phyloP scores from a whole-genome alignment of 2,113 vertebrate species.

The Syrmaticus mikado region DNA sequence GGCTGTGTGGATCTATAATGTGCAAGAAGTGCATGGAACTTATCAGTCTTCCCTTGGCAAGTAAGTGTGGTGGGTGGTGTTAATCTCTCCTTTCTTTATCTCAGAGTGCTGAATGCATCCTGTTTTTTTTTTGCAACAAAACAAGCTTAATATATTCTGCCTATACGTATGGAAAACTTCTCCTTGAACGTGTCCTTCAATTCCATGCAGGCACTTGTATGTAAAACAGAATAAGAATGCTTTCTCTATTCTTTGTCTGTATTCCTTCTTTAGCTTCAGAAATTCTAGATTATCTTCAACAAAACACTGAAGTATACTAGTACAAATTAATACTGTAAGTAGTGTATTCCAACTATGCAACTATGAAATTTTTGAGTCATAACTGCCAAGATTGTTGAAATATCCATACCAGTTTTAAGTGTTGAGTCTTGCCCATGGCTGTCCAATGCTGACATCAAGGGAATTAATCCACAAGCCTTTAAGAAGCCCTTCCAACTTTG shows the following conservation, averaged over 20 bases:
- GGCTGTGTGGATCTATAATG: slow-evolving; percentile 98
- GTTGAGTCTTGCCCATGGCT: neutral
- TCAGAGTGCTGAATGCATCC: neutral
- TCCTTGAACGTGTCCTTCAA: neutral
- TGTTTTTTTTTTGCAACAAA: neutral
- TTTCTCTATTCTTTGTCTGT: neutral
- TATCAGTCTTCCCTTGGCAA: slow-evolving; percentile 88
- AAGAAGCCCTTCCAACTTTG: neutral
- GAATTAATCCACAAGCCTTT: neutral
- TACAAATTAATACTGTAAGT: neutral
- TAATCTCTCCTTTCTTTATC: neutral
- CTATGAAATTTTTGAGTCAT: neutral
- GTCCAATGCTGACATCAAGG: neutral
- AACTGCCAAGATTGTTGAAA: neutral
- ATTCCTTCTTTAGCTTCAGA: neutral
- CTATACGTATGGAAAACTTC: neutral
- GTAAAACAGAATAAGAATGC: neutral
- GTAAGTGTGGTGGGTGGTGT: slow-evolving; percentile 76
- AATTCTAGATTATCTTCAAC: neutral
- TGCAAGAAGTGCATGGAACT: slow-evolving; percentile 94
- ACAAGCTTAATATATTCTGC: neutral
- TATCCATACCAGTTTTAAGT: neutral
- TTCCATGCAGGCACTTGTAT: neutral
- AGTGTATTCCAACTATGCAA: neutral
- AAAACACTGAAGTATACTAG: neutral